Base-by-base conservation (phyloP, 2,113 vertebrate genomes). In the Lampris incognitus region DNA sequence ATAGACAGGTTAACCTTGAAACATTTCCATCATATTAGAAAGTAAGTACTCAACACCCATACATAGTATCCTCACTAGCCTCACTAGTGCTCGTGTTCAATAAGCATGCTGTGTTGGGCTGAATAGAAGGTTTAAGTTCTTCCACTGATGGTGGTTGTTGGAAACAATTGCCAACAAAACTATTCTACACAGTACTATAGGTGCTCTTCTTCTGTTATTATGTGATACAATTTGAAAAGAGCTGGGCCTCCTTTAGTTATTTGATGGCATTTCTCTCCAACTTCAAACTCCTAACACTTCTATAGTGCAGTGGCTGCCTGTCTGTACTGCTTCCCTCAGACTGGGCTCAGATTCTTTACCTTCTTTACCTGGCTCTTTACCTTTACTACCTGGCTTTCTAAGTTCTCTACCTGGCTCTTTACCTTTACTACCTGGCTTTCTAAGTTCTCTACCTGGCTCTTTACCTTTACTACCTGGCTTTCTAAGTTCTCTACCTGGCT, bases 181-280 rank as follows among this genome's bases (percentile, higher is more conserved):
- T 40, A 69, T 72, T 77, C 69, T 70, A 78, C 82, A 68, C 64
- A 10, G 59, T 60, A 83, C 58, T 74, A 66, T 66, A 69, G 69
- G 80, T 67, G 88, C 82, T 66, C 76, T 81, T 79, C 71, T 58
- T 67, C 67, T 85, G 72, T 87, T 88, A 87, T 76, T 88, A 86
- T 84, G 84, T 91, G 86, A 89, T 91, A 84, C 85, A 73, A 79
- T 89, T 87, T 84, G 83, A 85, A 89, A 86, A 91, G 89, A 91
- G 89, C 81, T 90, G 69, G 80, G 81, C 48, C 79, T 69, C 87
- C 81, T 76, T 90, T 76, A 86, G 74, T 85, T 78, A 79, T 90
- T 90, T 90, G 84, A 89, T 86, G 76, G 78, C 52, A 49, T 85
- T 81, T 79, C 85, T 88, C 74, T 81, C 79, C 57, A 84, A 89